Conservation (phyloP, 2,113 vertebrate genomes). For the Alces alces region DNA sequence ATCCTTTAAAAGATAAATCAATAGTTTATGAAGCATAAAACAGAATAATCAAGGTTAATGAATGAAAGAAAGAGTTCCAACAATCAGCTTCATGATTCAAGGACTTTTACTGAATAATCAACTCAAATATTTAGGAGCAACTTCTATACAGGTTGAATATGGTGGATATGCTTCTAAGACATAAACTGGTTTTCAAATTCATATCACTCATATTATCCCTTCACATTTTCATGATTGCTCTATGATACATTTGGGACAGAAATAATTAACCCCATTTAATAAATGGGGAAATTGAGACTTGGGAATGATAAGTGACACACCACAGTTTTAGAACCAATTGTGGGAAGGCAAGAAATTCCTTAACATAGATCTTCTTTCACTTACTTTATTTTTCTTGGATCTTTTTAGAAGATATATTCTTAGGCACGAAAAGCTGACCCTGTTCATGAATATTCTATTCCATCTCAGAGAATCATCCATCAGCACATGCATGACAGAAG, state of each 20-base stretch:
- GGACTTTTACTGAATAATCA: not conserved
- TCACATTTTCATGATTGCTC: not conserved
- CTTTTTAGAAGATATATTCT: not conserved
- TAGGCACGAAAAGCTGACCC: not conserved
- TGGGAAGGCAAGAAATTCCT: not conserved
- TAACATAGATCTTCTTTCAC: not conserved
- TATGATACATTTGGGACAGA: not conserved
- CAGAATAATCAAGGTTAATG: not conserved
- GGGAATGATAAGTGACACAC: not conserved
- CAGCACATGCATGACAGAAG: not conserved
- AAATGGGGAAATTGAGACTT: not conserved
- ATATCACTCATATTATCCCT: not conserved
- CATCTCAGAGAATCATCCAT: not conserved
- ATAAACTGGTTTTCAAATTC: not conserved
- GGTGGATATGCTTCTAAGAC: not conserved
- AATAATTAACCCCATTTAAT: not conserved
- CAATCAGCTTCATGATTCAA: not conserved
- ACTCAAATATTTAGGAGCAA: not conserved
- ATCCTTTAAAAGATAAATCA: constrained; percentile 8
- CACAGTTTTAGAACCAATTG: not conserved
- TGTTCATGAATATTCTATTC: not conserved
- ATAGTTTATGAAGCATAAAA: constrained; percentile 7
- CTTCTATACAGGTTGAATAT: not conserved
- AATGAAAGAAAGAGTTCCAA: not conserved
- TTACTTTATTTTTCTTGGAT: not conserved